Conservation (phyloP, 92 coral and sea anemone species). For the Isaurus tuberculatus region DNA sequence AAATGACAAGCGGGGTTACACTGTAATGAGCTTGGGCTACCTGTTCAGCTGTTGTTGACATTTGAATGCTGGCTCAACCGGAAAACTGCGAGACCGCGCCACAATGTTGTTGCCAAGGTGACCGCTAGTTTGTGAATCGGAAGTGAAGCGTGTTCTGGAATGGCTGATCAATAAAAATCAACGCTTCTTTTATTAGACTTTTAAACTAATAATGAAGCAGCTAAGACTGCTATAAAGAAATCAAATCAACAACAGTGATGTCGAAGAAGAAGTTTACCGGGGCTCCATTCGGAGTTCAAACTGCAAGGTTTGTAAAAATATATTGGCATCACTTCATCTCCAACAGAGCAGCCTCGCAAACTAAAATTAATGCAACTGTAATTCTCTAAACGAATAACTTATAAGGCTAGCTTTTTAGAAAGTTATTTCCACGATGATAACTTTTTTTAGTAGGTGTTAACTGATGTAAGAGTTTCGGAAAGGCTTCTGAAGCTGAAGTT, state of each 20-base stretch:
- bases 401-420: neutral
- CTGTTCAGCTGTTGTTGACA: neutral
- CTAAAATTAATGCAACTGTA: neutral
- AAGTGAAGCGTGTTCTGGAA: conserved; percentile 34
- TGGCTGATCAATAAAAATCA: conserved; percentile 28
- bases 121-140: conserved; percentile 25
- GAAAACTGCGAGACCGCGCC: conserved; percentile 43
- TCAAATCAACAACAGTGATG: conserved; percentile 53
- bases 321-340: neutral
- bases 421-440: neutral
- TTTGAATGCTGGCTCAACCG: neutral
- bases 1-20: too few relatives aligned
- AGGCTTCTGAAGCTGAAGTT: neutral
- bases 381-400: neutral
- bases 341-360: neutral
- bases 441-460: neutral
- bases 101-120: conserved; percentile 21
- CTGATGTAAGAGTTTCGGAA: neutral
- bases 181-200: conserved; percentile 36
- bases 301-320: conserved; percentile 76
- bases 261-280: conserved; percentile 90
- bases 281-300: conserved; percentile 98
- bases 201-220: neutral
- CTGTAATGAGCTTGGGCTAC: too few relatives aligned
- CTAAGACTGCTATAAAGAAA: conserved; percentile 4